Evolutionary conservation across 23 tunicate species (phyloP).

Genomic region (Halocynthia aurantium): DNA sequence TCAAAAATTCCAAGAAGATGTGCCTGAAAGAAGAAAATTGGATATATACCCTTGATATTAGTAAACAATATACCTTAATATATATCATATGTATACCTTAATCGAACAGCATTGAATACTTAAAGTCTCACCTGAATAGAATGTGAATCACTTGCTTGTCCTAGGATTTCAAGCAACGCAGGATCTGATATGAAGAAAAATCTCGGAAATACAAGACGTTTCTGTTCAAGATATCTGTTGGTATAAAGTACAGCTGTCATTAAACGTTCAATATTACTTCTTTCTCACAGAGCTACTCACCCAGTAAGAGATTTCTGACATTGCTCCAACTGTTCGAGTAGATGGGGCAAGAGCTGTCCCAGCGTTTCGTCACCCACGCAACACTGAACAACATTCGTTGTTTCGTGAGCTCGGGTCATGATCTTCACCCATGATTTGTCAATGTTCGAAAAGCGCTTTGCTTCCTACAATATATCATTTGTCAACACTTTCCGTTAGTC

Average conservation of each 20-base stretch:
- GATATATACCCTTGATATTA: no score
- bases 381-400: slow-evolving; percentile 91
- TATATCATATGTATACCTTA: background rate
- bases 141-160: slow-evolving; percentile 98
- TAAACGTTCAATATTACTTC: background rate
- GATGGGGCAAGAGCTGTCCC: slow-evolving; percentile 89
- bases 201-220: slow-evolving; percentile 93
- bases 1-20: slow-evolving; percentile 97
- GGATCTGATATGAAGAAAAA: slow-evolving; percentile 99
- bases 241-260: background rate
- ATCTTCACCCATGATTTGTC: slow-evolving; percentile 99
- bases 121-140: slow-evolving; percentile 71
- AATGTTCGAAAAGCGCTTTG: slow-evolving; percentile 91
- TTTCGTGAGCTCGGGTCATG: slow-evolving; percentile 96
- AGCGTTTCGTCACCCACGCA: slow-evolving; percentile 97
- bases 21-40: slow-evolving; percentile 32
- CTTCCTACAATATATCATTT: slow-evolving; percentile 50
- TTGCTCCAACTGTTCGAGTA: slow-evolving; percentile 89
- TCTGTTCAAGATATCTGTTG: slow-evolving; percentile 84
- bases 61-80: no score
- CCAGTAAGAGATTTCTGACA: slow-evolving; percentile 99
- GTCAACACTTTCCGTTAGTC: background rate
- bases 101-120: background rate
- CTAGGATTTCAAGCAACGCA: slow-evolving; percentile 92
- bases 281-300: slow-evolving; percentile 8